Percentiles rank a stretch among this genome's conserved stretches.
phyloP scores from a whole-genome alignment of 2,113 vertebrate genomes.

The Podocnemis expansa region DNA sequence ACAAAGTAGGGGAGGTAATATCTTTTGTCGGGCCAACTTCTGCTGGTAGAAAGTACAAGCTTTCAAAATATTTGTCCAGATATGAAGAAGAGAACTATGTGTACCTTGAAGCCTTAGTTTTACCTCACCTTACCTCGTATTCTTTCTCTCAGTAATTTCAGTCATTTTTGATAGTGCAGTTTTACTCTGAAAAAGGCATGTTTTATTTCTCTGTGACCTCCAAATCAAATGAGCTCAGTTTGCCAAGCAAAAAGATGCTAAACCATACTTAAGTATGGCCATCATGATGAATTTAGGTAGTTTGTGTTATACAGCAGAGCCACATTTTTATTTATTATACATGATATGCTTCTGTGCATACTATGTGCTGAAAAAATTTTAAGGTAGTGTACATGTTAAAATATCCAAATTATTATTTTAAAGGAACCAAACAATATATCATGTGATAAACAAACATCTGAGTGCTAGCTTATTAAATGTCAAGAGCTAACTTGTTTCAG shows the following conservation, averaged over 20 bases:
- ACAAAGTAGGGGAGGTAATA: background rate
- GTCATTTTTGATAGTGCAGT: background rate
- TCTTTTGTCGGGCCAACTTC: background rate
- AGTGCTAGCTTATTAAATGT: background rate
- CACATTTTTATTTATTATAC: background rate
- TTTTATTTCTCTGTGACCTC: background rate
- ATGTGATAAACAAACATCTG: background rate
- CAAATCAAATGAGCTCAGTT: background rate
- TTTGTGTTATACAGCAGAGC: background rate
- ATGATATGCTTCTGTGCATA: background rate
- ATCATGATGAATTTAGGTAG: background rate
- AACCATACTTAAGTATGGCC: background rate
- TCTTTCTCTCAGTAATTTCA: background rate
- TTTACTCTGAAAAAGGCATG: background rate
- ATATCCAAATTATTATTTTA: background rate
- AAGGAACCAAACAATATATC: background rate
- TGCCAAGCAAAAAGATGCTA: background rate
- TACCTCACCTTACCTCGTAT: background rate
- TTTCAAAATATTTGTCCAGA: background rate
- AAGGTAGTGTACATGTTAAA: background rate
- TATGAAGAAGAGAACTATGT: background rate
- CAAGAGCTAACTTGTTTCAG: background rate
- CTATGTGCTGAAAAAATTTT: background rate
- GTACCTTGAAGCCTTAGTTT: background rate
- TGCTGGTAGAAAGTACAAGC: background rate